Conservation (phyloP, 1,140 invertebrate species). For the Oryzaephilus surinamensis region DNA sequence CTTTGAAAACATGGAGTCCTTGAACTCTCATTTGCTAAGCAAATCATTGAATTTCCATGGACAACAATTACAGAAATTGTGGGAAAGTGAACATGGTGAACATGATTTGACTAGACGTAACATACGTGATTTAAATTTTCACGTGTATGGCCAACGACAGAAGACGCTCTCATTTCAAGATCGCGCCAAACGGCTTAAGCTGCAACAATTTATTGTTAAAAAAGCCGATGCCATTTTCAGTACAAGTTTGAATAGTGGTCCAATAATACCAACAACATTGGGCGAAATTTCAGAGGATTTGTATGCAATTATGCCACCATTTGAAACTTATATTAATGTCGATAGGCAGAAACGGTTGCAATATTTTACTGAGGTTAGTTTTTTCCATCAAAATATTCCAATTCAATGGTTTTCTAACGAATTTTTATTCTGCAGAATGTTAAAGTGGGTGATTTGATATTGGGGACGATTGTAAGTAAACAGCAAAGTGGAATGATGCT, state of each 20-base stretch:
- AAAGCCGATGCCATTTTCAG: conserved; percentile 48
- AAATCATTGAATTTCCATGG: conserved; percentile 73
- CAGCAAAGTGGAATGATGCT: conserved; percentile 64
- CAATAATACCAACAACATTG: too few relatives aligned
- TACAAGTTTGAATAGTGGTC: conserved; percentile 32
- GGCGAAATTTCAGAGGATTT: too few relatives aligned
- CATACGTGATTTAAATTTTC: conserved; percentile 57
- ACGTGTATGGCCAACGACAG: conserved; percentile 64
- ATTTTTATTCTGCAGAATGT: conserved; percentile 48
- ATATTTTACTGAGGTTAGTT: conserved; percentile 61
- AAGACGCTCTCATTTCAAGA: conserved; percentile 70
- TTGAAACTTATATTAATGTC: conserved; percentile 68
- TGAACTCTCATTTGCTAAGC: conserved; percentile 58
- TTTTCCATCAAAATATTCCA: not conserved
- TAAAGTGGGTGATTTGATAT: conserved; percentile 71
- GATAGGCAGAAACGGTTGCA: conserved; percentile 59
- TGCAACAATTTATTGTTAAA: conserved; percentile 73
- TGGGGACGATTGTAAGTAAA: conserved; percentile 64
- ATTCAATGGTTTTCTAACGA: not conserved
- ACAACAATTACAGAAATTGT: conserved; percentile 72
- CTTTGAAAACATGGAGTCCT: conserved; percentile 26
- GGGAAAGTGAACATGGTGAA: conserved; percentile 69
- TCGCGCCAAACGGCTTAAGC: conserved; percentile 65
- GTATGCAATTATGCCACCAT: conserved; percentile 73
- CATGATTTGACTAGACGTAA: conserved; percentile 56